These are phyloP conservation scores for Brachionus asplanchnoidis DNA, from an alignment of 1,140 invertebrate species.

Conservation along the genomic window DNA sequence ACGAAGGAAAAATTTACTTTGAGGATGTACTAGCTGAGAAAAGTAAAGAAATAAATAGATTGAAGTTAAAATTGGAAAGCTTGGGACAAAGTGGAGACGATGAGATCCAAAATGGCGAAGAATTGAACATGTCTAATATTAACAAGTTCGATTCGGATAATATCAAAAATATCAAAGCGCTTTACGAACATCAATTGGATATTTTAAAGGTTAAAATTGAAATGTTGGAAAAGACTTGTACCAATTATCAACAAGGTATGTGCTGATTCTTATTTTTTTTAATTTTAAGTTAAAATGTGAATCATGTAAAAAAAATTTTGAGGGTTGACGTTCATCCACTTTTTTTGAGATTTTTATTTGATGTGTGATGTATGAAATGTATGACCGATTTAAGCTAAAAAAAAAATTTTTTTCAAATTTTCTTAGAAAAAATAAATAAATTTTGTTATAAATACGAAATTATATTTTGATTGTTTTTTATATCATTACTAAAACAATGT, in stretches of 20 bases:
- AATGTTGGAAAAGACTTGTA: conserved; percentile 31
- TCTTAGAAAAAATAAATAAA: no score
- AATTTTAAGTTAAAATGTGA: background rate
- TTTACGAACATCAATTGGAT: conserved; percentile 38
- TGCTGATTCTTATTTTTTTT: background rate
- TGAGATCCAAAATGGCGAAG: background rate
- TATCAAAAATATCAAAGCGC: conserved; percentile 18
- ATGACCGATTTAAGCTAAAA: no score
- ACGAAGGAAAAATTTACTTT: conserved; percentile 1
- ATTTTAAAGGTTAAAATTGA: conserved; percentile 32
- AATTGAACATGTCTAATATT: background rate
- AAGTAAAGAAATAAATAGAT: background rate
- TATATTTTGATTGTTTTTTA: no score
- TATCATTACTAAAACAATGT: no score
- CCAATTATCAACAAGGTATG: conserved; percentile 24
- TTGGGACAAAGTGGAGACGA: background rate
- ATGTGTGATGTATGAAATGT: no score
- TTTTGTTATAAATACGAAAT: no score
- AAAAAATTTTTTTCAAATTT: no score
- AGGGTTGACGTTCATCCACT: no score
- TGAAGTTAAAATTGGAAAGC: background rate
- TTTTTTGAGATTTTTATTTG: no score
- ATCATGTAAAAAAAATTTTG: no score
- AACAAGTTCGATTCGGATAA: conserved; percentile 8
- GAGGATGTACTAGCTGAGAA: conserved; percentile 6